phyloP scores from a whole-genome alignment of 1,140 invertebrate genomes.

The Pachypeltis micranthus region DNA sequence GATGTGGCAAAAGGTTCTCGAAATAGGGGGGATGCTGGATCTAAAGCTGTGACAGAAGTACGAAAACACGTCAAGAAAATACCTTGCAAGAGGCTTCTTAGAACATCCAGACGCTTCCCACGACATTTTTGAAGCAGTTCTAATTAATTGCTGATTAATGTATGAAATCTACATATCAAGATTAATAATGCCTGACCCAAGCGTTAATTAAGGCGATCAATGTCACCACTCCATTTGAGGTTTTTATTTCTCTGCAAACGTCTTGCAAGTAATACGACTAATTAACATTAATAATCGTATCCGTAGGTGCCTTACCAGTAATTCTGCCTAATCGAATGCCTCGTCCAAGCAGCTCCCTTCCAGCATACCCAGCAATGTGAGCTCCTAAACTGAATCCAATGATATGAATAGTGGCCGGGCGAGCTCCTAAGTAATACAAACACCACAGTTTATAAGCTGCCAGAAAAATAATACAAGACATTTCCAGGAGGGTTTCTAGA shows the following conservation, averaged over 20 bases:
- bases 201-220: no score
- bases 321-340: constrained; percentile 52
- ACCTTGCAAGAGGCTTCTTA: neutral
- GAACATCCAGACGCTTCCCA: neutral
- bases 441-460: constrained; percentile 19
- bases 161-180: no score
- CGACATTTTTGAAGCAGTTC: neutral
- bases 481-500: no score
- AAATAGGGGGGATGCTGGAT: constrained; percentile 58
- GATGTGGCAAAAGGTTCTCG: constrained; percentile 39
- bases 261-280: no score
- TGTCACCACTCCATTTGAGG: no score
- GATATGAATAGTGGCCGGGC: constrained; percentile 45
- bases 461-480: constrained; percentile 11
- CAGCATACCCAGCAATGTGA: constrained; percentile 60
- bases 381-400: constrained; percentile 69
- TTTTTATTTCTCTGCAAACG: no score
- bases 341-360: constrained; percentile 44
- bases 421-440: constrained; percentile 32
- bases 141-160: neutral
- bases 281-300: no score
- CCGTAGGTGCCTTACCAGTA: no score
- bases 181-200: no score
- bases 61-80: neutral
- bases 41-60: constrained; percentile 39